These are phyloP conservation scores for Limanda limanda DNA, from an alignment of 2,113 vertebrate genomes.

Conservation along the genomic window DNA sequence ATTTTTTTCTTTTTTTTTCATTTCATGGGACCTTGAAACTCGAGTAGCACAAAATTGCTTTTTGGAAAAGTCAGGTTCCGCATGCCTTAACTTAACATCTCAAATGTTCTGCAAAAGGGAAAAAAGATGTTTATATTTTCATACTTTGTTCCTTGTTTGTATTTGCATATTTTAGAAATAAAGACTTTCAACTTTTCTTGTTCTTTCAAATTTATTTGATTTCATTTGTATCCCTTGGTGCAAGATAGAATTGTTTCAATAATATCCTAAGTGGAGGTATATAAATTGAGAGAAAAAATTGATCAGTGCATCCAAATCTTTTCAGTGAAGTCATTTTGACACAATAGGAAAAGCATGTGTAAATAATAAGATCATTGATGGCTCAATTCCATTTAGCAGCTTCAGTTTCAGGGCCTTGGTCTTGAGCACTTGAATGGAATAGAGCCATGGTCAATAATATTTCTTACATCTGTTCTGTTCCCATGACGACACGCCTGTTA, in stretches of 20 bases:
- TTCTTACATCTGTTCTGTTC: background rate
- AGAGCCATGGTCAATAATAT: background rate
- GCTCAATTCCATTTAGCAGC: background rate
- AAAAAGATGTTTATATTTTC: conserved; percentile 80
- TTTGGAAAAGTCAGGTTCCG: conserved; percentile 63
- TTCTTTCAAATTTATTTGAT: background rate
- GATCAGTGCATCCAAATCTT: background rate
- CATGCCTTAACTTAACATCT: conserved; percentile 79
- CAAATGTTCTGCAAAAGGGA: conserved; percentile 74
- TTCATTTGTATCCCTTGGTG: too few relatives aligned
- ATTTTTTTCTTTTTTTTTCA: conserved; percentile 37
- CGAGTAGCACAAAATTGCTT: conserved; percentile 66
- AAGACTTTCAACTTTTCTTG: conserved; percentile 75
- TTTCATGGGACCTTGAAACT: conserved; percentile 77
- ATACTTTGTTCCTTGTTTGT: conserved; percentile 76
- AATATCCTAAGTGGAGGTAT: too few relatives aligned
- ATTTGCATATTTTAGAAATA: conserved; percentile 84
- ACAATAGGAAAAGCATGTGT: background rate
- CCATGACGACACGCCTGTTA: background rate
- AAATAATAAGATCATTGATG: background rate
- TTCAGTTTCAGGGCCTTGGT: too few relatives aligned
- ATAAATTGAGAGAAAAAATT: too few relatives aligned
- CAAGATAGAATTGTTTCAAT: too few relatives aligned
- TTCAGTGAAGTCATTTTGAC: background rate
- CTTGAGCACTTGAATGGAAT: too few relatives aligned